phyloP scores from a whole-genome alignment of 2,797 vertebrate genomes.

The Manis pentadactyla region DNA sequence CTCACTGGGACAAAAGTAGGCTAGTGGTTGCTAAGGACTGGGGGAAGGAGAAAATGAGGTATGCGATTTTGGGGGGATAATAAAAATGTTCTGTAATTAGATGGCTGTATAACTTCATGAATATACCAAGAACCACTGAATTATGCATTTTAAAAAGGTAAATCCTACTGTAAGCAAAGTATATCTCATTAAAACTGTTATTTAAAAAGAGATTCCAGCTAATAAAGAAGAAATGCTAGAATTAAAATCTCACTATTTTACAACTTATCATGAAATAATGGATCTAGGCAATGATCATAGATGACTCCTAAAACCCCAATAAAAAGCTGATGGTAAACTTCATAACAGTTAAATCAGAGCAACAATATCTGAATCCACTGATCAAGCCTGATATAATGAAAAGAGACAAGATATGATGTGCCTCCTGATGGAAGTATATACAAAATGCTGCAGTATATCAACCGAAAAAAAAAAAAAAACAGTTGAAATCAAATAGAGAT shows the following conservation, averaged over 20 bases:
- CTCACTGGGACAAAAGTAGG: neutral
- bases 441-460: neutral
- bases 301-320: neutral
- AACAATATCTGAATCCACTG: neutral
- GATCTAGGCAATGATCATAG: neutral
- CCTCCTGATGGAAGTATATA: neutral
- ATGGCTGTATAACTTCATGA: neutral
- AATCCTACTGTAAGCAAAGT: neutral
- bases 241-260: slow-evolving; percentile 3
- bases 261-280: neutral
- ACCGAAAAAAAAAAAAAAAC: neutral
- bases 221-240: neutral
- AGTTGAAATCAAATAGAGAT: neutral
- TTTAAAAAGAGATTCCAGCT: neutral
- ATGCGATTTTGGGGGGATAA: neutral
- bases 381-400: neutral
- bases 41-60: neutral
- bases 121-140: neutral
- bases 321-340: neutral
- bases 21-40: neutral
- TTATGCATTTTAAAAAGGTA: neutral
- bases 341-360: neutral
- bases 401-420: neutral
- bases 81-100: neutral
- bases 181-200: neutral